A percentile compares a stretch with the other conserved stretches of the same genome.
phyloP scores from a whole-genome alignment of 2,797 vertebrate species.

The Falco berigora region DNA sequence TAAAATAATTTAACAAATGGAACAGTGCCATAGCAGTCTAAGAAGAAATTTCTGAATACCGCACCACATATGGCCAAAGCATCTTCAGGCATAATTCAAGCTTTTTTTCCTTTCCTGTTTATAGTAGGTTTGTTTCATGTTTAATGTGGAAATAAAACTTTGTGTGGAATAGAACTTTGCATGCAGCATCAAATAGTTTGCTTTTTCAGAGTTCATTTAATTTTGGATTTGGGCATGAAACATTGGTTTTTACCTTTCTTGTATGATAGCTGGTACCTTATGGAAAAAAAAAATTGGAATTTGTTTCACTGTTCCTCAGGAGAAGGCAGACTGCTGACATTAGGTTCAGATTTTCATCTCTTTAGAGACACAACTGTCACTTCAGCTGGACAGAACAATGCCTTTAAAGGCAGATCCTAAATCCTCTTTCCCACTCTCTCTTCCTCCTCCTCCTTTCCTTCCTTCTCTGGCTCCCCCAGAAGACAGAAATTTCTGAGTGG shows the following conservation, averaged over 20 bases:
- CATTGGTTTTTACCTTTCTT: neutral
- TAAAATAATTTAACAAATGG: conserved; percentile 69
- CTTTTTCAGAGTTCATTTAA: neutral
- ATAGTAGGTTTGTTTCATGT: neutral
- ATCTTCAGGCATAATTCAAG: conserved; percentile 11
- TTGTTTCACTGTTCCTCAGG: neutral
- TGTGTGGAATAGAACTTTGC: neutral
- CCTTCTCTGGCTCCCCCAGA: neutral
- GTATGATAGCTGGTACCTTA: neutral
- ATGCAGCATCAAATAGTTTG: neutral
- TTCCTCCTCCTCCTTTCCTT: neutral
- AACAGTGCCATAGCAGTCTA: conserved; percentile 48
- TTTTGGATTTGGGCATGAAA: neutral
- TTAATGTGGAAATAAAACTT: conserved; percentile 8
- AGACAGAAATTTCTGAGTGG: neutral
- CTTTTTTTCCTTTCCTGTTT: neutral
- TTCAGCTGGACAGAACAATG: neutral
- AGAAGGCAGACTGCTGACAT: neutral
- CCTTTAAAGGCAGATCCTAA: neutral
- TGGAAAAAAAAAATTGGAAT: neutral
- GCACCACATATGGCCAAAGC: conserved; percentile 30
- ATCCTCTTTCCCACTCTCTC: neutral
- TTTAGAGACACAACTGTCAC: neutral
- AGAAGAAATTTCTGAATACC: conserved; percentile 57
- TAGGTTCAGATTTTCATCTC: neutral